Conservation (phyloP, 1,140 invertebrate species). For the Conopomorpha cramerella region DNA sequence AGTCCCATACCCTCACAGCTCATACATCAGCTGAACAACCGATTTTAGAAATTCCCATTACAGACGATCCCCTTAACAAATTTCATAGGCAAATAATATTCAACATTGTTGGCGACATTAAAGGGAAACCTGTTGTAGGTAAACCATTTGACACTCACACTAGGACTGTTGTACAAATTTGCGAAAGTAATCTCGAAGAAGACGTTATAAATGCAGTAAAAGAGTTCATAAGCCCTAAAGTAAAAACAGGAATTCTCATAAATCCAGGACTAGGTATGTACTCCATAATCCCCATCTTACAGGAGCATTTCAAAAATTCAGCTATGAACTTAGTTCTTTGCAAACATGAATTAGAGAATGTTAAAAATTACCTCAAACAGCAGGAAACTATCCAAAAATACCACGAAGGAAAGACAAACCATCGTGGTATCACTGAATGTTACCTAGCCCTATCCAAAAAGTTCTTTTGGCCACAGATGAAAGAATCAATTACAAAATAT, state of each 20-base stretch:
- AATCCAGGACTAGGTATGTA: neutral
- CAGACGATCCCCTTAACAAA: constrained; percentile 2
- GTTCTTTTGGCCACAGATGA: too few species aligned
- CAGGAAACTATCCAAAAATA: neutral
- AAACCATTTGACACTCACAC: neutral
- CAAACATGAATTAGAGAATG: too few species aligned
- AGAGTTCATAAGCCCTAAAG: neutral
- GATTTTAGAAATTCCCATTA: constrained; percentile 1
- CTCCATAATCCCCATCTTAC: neutral
- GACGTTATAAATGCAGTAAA: neutral
- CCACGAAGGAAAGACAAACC: neutral
- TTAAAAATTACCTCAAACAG: neutral
- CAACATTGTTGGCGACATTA: neutral
- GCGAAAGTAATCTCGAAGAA: neutral
- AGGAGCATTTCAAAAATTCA: neutral
- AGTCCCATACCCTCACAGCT: neutral
- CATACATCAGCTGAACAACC: constrained; percentile 2
- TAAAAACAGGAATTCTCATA: neutral
- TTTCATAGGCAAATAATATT: constrained; percentile 1
- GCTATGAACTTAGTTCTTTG: neutral
- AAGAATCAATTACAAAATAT: too few species aligned
- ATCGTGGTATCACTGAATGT: neutral
- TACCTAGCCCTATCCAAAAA: too few species aligned
- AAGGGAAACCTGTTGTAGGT: neutral
- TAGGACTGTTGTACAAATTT: too few species aligned